These are phyloP conservation scores for Pantala flavescens DNA, from an alignment of 1,140 invertebrate species.

Conservation along the genomic window DNA sequence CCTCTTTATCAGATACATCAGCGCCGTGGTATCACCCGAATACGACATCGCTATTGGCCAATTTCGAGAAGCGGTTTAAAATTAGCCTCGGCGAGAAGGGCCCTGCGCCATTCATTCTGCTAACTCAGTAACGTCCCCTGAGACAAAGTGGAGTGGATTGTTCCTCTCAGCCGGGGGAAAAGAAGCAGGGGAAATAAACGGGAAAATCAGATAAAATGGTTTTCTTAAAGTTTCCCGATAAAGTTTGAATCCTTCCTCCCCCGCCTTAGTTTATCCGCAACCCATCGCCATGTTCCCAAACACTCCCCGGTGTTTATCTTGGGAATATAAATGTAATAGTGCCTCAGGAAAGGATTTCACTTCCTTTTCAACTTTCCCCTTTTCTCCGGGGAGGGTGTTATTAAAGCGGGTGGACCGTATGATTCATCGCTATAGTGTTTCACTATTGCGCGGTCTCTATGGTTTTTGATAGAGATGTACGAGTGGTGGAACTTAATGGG, in stretches of 20 bases:
- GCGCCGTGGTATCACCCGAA: too few relatives aligned
- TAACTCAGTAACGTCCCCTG: background rate
- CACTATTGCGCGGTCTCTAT: too few relatives aligned
- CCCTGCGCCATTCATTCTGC: background rate
- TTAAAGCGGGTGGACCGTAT: too few relatives aligned
- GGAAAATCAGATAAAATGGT: background rate
- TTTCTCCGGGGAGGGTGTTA: too few relatives aligned
- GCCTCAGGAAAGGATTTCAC: too few relatives aligned
- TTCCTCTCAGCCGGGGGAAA: background rate
- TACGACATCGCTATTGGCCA: background rate
- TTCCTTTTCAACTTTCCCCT: too few relatives aligned
- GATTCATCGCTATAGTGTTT: too few relatives aligned
- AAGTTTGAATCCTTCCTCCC: background rate
- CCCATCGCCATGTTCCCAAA: background rate
- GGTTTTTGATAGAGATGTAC: too few relatives aligned
- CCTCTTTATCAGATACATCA: too few relatives aligned
- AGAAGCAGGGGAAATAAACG: background rate
- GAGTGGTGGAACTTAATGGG: background rate
- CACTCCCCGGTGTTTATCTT: too few relatives aligned
- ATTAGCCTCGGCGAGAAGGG: background rate
- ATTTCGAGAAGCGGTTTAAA: background rate
- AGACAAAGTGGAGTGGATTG: slow-evolving; percentile 7
- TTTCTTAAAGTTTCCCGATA: slow-evolving; percentile 2
- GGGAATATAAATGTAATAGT: too few relatives aligned
- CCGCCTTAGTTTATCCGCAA: background rate